Conservation (phyloP, 1,140 invertebrate species). For the Brachionus calyciflorus region DNA sequence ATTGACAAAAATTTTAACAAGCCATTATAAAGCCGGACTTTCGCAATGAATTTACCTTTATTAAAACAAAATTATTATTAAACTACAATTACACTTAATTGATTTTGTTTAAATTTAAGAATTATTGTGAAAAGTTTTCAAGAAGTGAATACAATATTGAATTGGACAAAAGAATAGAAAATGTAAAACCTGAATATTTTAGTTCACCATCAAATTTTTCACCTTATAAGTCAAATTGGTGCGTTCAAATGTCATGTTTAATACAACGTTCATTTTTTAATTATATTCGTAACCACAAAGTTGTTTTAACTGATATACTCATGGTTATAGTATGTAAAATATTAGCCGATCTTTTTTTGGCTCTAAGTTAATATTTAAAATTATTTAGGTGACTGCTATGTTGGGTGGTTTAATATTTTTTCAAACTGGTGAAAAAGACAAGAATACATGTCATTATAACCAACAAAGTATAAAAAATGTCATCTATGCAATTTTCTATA, state of each 20-base stretch:
- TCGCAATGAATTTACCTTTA: too few species aligned
- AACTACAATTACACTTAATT: neutral
- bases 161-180: neutral
- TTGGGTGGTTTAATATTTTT: slow-evolving; percentile 35
- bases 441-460: neutral
- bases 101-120: neutral
- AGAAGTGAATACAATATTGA: slow-evolving; percentile 5
- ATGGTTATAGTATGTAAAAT: slow-evolving; percentile 23
- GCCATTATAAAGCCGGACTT: too few species aligned
- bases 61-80: too few species aligned
- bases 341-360: neutral
- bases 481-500: slow-evolving; percentile 27
- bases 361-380: neutral
- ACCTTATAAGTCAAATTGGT: slow-evolving; percentile 15
- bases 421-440: neutral
- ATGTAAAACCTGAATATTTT: slow-evolving; percentile 14
- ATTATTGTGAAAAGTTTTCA: slow-evolving; percentile 8
- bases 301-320: slow-evolving; percentile 10
- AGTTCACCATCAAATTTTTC: slow-evolving; percentile 21
- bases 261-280: slow-evolving; percentile 21
- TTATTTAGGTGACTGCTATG: slow-evolving; percentile 8
- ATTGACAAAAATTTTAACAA: too few species aligned
- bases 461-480: slow-evolving; percentile 3
- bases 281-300: slow-evolving; percentile 39
- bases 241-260: neutral